A percentile compares a stretch with the other conserved stretches of the same genome.
Conservation (phyloP, 2,888 invertebrate genomes). For the Drosophila mimica region DNA sequence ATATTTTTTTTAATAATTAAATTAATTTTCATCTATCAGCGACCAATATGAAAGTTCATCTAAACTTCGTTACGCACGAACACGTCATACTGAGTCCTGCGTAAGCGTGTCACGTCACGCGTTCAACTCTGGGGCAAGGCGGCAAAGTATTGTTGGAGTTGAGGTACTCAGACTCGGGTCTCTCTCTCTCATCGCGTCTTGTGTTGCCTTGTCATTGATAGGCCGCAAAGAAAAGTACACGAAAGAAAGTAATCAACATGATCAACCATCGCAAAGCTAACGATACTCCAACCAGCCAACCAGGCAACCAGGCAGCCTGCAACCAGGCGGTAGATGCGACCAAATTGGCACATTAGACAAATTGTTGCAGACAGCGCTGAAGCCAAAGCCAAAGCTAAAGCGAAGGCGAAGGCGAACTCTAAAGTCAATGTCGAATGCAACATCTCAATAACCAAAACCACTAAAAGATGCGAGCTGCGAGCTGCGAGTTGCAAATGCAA, state of each 20-base stretch:
- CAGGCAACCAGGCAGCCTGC: conserved; percentile 22
- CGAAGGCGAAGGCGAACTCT: conserved; percentile 2
- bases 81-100: neutral
- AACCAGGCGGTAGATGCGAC: conserved; percentile 55
- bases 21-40: neutral
- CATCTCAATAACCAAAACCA: conserved; percentile 71
- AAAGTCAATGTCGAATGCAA: conserved; percentile 19
- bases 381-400: conserved; percentile 15
- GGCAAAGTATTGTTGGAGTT: conserved; percentile 1
- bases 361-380: conserved; percentile 63
- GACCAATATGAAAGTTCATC: neutral
- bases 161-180: neutral
- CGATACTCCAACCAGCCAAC: conserved; percentile 44
- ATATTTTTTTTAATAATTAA: neutral
- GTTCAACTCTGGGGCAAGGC: conserved; percentile 5
- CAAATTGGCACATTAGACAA: conserved; percentile 82
- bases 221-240: conserved; percentile 52
- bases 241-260: conserved; percentile 66
- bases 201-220: conserved; percentile 76
- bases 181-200: conserved; percentile 23
- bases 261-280: conserved; percentile 52
- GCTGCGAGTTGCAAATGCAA: conserved; percentile 28
- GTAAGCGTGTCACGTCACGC: conserved; percentile 8
- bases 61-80: neutral
- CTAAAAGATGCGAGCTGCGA: conserved; percentile 16